Conservation (phyloP, 1,140 invertebrate genomes). For the Chlorops oryzae region DNA sequence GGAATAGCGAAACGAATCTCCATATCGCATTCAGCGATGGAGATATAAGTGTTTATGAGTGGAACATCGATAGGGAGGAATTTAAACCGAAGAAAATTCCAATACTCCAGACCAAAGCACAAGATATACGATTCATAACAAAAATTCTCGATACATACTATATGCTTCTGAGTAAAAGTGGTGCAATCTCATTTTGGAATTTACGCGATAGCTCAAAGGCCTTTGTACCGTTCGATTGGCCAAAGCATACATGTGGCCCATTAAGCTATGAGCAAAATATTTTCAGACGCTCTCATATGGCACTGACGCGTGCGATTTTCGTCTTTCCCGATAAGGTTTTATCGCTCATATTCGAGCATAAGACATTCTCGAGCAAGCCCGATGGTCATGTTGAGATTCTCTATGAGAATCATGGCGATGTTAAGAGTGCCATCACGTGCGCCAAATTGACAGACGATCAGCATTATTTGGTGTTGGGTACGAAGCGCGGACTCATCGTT, state of each 20-base stretch:
- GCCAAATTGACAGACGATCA: conserved; percentile 25
- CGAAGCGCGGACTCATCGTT: conserved; percentile 29
- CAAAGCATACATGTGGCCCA: conserved; percentile 13
- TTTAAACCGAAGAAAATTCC: not conserved
- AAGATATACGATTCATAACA: conserved; percentile 7
- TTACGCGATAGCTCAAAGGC: conserved; percentile 8
- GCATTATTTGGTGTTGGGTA: conserved; percentile 35
- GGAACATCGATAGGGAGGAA: not conserved
- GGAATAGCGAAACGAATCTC: not conserved
- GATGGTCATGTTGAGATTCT: conserved; percentile 10
- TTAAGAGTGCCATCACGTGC: conserved; percentile 24
- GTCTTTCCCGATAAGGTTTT: conserved; percentile 20
- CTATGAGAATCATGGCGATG: conserved; percentile 10
- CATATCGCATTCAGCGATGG: conserved; percentile 4
- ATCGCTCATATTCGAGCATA: not conserved
- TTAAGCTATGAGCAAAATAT: conserved; percentile 9
- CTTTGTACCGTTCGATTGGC: not conserved
- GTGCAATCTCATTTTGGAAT: conserved; percentile 7
- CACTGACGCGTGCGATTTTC: conserved; percentile 17
- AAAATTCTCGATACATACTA: conserved; percentile 20
- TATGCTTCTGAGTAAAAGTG: conserved; percentile 15
- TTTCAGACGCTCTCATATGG: conserved; percentile 3
- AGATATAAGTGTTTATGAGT: conserved; percentile 5
- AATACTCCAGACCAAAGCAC: not conserved
- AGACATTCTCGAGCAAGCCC: not conserved